Evolutionary conservation across 2,888 invertebrate genomes (phyloP), one percentile per base, ranked within the genome.

Genomic region (Escarpia spicata): DNA sequence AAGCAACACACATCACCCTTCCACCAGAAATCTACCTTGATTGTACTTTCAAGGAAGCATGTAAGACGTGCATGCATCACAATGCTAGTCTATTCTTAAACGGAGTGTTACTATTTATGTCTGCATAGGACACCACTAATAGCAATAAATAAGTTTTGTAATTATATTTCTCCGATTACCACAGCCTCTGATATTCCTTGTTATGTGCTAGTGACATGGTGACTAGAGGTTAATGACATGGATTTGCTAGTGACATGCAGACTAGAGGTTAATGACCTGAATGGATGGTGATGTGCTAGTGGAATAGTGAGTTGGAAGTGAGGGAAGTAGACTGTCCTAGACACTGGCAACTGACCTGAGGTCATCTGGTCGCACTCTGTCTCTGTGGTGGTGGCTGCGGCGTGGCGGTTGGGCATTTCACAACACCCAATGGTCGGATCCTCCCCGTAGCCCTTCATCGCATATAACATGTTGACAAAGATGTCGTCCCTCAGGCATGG

Each of bases 301-400:
- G 52, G 9, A 12, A 45, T 45, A 75, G 75, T 8, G 75, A 26
- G 6, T 6, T 15, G 75, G 75, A 15, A 26, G 52, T 26, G 26
- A 26, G n/a, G 75, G 26, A 75, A 75, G 19, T 6, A 75, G 75
- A 19, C 75, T 52, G 45, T 45, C 15, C 12, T 52, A 52, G 52
- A 75, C 75, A 75, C 3, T 26, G 75, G 75, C 75, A 19, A 75
- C 75, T 75, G 19, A 75, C 75, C 75, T 4, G 75, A 26, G 75
- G 75, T 75, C 75, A 75, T 75, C 75, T 75, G 92, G 3, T 90
- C 91, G 94, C 96, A 96, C 93, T 96, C 95, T 19, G 93, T 37
- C 92, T 94, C 75, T n/a, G 95, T 95, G 8, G 95, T 95, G 3
- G 95, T 95, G 0, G 94, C 95, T 31, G 95, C 96, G 26, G 95